Conservation (phyloP, 2,113 vertebrate genomes). For the Dicaeum eximium region DNA sequence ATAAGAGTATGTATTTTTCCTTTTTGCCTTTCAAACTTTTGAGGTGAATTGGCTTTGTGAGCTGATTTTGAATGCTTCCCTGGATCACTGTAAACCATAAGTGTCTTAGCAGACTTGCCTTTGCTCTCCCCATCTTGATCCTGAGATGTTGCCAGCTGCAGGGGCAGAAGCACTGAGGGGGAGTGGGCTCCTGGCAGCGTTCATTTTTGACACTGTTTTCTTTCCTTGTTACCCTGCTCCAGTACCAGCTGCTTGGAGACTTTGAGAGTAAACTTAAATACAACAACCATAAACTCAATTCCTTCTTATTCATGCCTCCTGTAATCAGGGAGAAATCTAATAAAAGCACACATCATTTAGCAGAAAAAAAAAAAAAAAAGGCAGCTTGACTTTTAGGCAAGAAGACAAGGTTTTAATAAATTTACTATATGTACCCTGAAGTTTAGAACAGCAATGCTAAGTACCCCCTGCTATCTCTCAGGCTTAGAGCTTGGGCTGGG, state of each 20-base stretch:
- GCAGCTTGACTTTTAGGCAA: neutral
- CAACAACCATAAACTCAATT: neutral
- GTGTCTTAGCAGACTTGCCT: neutral
- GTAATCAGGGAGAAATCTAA: neutral
- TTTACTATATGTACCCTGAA: neutral
- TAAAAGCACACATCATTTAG: neutral
- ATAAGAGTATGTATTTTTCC: neutral
- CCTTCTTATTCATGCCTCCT: neutral
- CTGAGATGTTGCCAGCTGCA: neutral
- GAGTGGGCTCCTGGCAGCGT: neutral
- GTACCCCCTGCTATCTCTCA: neutral
- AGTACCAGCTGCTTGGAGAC: neutral
- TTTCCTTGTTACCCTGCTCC: neutral
- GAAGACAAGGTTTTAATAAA: neutral
- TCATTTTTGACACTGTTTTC: neutral
- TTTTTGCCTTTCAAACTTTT: slow-evolving; percentile 7
- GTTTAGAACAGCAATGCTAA: neutral
- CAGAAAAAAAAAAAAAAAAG: neutral
- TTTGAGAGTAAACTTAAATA: neutral
- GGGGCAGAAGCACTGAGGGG: neutral
- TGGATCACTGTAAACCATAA: neutral
- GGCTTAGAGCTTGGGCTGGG: neutral
- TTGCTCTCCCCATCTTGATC: accelerated
- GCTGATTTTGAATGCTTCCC: neutral
- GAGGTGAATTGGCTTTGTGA: neutral